Conservation (phyloP, 2,888 invertebrate genomes). For the Oscheius sp. region DNA sequence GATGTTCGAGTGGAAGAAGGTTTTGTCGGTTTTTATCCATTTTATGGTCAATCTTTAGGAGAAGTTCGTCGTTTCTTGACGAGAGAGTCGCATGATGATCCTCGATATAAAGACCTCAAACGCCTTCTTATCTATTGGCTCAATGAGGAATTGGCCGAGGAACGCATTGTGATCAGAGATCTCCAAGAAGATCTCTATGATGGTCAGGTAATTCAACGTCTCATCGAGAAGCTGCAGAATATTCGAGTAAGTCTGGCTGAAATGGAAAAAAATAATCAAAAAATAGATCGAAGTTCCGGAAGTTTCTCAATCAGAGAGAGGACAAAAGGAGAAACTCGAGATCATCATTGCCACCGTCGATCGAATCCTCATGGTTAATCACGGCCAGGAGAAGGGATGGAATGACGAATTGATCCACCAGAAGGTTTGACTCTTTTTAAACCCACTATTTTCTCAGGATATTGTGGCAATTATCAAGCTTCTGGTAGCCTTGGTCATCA, state of each 20-base stretch:
- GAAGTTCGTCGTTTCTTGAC: slow-evolving; percentile 96
- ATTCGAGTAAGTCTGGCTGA: slow-evolving; percentile 57
- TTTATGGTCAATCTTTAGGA: slow-evolving; percentile 73
- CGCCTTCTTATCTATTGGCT: slow-evolving; percentile 90
- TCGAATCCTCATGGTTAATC: slow-evolving; percentile 76
- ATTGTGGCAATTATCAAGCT: slow-evolving; percentile 93
- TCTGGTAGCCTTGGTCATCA: slow-evolving; percentile 86
- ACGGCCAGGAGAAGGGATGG: slow-evolving; percentile 86
- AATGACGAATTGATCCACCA: slow-evolving; percentile 93
- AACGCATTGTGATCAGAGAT: slow-evolving; percentile 92
- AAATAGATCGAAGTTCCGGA: slow-evolving; percentile 90
- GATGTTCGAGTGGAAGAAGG: slow-evolving; percentile 77
- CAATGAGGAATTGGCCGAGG: slow-evolving; percentile 93
- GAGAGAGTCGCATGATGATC: slow-evolving; percentile 85
- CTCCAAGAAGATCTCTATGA: slow-evolving; percentile 96
- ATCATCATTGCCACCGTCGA: slow-evolving; percentile 89
- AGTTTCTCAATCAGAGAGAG: slow-evolving; percentile 96
- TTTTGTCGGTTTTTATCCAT: slow-evolving; percentile 19
- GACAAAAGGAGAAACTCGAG: slow-evolving; percentile 88
- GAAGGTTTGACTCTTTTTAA: slow-evolving; percentile 75
- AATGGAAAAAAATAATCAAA: background rate
- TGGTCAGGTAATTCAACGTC: slow-evolving; percentile 85
- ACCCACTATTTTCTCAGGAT: slow-evolving; percentile 77
- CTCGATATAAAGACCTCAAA: slow-evolving; percentile 74
- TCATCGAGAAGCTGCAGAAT: slow-evolving; percentile 73